phyloP scores from a whole-genome alignment of 2,113 vertebrate genomes.

The Himantopus leucocephalus region DNA sequence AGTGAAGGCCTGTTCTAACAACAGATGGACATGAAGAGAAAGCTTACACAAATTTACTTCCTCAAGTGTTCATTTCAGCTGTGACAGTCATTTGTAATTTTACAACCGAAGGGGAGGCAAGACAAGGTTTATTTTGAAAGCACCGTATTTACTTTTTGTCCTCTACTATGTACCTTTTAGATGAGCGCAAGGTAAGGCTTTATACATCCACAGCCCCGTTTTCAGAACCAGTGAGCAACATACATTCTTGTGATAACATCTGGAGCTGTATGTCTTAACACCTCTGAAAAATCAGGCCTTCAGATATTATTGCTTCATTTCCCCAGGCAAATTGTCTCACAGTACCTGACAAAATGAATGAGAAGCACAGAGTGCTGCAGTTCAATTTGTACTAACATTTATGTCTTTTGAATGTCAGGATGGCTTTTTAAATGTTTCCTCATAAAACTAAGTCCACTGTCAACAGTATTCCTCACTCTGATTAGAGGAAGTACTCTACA shows the following conservation, averaged over 20 bases:
- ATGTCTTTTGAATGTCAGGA: slow-evolving; percentile 51
- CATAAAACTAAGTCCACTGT: slow-evolving; percentile 54
- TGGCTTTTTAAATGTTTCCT: slow-evolving; percentile 47
- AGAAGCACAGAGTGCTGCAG: neutral
- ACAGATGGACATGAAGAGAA: neutral
- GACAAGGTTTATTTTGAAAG: neutral
- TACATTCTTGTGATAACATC: slow-evolving; percentile 4
- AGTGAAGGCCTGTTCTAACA: neutral
- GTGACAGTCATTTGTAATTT: neutral
- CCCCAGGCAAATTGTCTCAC: slow-evolving; percentile 32
- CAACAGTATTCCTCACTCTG: slow-evolving; percentile 12
- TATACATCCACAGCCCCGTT: neutral
- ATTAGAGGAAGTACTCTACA: slow-evolving; percentile 22
- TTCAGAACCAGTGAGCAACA: neutral
- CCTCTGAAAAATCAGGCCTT: slow-evolving; percentile 35
- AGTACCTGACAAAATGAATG: slow-evolving; percentile 39
- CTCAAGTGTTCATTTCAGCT: neutral
- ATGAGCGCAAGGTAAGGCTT: neutral
- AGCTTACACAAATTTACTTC: neutral
- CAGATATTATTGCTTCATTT: slow-evolving; percentile 47
- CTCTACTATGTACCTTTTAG: neutral
- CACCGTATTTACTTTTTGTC: neutral
- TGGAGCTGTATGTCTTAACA: slow-evolving; percentile 11
- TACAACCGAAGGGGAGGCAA: neutral
- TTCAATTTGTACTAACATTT: slow-evolving; percentile 57